Evolutionary conservation across 2,113 vertebrate species (phyloP).

Genomic region (Stomatorhinus ivindoensis): DNA sequence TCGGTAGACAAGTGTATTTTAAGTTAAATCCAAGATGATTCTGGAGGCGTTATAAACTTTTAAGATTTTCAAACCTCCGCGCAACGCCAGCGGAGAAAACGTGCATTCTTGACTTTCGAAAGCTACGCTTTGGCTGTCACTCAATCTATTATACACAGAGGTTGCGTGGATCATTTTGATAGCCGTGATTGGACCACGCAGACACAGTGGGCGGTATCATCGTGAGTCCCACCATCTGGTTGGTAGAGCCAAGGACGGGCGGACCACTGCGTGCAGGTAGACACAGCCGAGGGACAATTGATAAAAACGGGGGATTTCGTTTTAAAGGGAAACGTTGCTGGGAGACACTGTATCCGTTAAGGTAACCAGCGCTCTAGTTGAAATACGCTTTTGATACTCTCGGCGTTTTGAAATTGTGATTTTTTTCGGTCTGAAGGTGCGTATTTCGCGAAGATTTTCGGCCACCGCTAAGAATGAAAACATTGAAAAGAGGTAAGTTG

Average conservation of each 20-base stretch:
- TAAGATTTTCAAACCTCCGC: neutral
- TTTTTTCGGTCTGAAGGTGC: constrained; percentile 42
- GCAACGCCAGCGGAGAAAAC: neutral
- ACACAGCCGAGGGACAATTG: constrained; percentile 38
- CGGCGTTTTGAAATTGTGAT: constrained; percentile 34
- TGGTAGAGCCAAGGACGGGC: constrained; percentile 39
- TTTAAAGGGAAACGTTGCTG: constrained; percentile 20
- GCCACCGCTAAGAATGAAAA: constrained; percentile 62
- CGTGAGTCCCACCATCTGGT: constrained; percentile 53
- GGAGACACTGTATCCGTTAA: neutral
- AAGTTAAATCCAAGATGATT: neutral
- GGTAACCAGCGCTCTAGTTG: neutral
- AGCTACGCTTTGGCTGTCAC: constrained; percentile 49
- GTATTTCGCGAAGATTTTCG: constrained; percentile 58
- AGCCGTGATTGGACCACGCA: constrained; percentile 29
- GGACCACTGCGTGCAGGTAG: constrained; percentile 58
- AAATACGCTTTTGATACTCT: constrained; percentile 21
- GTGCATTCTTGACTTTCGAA: constrained; percentile 43
- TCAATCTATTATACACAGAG: constrained; percentile 36
- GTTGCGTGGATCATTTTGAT: constrained; percentile 26
- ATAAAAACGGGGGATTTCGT: constrained; percentile 35
- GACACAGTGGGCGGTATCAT: constrained; percentile 41
- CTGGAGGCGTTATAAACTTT: neutral
- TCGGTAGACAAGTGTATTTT: neutral
- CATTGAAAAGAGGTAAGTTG: constrained; percentile 62